Base-by-base conservation (phyloP, 2,113 vertebrate species). In the Podiceps cristatus region DNA sequence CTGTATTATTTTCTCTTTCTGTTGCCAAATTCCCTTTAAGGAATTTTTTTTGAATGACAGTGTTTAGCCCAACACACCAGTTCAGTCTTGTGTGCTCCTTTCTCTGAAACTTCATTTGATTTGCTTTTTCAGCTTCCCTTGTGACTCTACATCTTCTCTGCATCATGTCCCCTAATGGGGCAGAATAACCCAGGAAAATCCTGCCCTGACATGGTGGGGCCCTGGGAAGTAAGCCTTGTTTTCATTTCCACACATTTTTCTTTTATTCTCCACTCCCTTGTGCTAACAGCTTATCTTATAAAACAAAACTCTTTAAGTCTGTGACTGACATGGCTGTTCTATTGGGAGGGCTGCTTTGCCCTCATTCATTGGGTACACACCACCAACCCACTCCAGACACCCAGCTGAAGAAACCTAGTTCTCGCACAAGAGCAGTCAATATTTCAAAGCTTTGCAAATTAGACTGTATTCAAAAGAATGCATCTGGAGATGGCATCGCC, bases 261-360 rank as follows among this genome's bases (percentile, higher is more conserved):
- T 78, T 89, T 64, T 84, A 87, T 78, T 93, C 47, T 42, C 12
- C 47, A 20, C 33, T 88, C 59, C 33, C 60, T 86, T 62, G 37
- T 86, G 68, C 72, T 95, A 93, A 81, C 58, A 91, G 35, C n/a
- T 94, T 96, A 91, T 84, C 62, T 96, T 79, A 76, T 10, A 95
- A 88, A 53, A 19, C 20, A 55, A 92, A 80, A 52, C 40, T n/a
- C 72, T 59, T 37, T 33, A 80, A 80, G 68, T 33, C 72, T 84
- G 42, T 76, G 79, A 78, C 58, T 82, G 92, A 90, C 66, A 76
- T 7, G 90, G 53, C 45, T 88, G 69, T 82, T 64, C 60, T 28
- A 40, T 1, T 74, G 31, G 55, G 49, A 91, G 31, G 55, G 31
- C 25, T 88, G 73, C 55, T 62, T 77, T 67, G 53, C 50, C 52